Evolutionary conservation across 2,113 vertebrate genomes (phyloP), one percentile per base, ranked within the genome.

Genomic region (Pseudolaguvia tuberculata): DNA sequence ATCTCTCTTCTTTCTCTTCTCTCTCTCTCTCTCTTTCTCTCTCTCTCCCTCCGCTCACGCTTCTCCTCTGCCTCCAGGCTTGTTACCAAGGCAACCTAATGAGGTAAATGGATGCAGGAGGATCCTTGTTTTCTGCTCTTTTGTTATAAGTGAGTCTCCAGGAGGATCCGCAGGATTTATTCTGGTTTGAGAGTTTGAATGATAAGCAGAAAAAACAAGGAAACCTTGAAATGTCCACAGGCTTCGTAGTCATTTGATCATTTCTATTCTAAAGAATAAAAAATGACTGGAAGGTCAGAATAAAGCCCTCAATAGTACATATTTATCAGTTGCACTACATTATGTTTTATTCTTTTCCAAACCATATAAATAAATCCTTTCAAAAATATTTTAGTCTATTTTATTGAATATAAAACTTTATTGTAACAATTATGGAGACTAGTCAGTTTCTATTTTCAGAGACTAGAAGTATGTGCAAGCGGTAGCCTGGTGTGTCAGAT

Each of bases 61-160:
- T 84, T 87, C 83, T 71, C 77, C 82, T 72, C 18, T 84, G 86
- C 88, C 89, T 88, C 87, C 72, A 82, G 89, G 87, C 86, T 88
- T 88, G 90, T 92, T 84, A 74, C 88, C 88, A 89, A 91, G 90
- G 82, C 88, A 89, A 91, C 91, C 81, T 79, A 86, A 87, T 86
- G 87, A 90, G 84, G 87, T 89, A 88, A 88, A 88, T 87, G 86
- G 83, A 86, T 88, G 84, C 85, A 84, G 84, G 85, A 89, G 85
- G 87, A 87, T 86, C 87, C 85, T 88, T 82, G 80, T 88, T 84
- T 88, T 82, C 79, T 82, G 80, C 17, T 53, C 47, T 80, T 82
- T 35, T 35, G 31, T 25, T 21, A 13, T 50, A 51, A 70, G 65
- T 73, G 52, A 77, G 42, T 51, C 27, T 39, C 51, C 29, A 57